These are phyloP conservation scores for Zaprionus lineosus DNA, from an alignment of 2,888 invertebrate genomes.

Conservation along the genomic window DNA sequence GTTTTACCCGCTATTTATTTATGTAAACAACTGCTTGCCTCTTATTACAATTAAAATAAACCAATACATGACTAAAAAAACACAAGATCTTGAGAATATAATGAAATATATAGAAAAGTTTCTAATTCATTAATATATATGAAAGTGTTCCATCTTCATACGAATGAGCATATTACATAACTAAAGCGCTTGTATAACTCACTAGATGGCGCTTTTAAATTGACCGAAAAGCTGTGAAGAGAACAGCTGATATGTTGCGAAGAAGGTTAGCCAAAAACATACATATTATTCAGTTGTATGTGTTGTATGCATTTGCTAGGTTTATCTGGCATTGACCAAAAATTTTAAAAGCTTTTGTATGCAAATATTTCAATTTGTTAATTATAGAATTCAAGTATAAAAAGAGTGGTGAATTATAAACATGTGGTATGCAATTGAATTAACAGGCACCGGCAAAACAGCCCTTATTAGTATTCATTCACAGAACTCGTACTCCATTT, in stretches of 20 bases:
- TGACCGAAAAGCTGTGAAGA: constrained; percentile 20
- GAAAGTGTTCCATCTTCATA: too few relatives aligned
- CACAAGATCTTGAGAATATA: too few relatives aligned
- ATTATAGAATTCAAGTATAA: constrained; percentile 59
- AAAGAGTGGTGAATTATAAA: constrained; percentile 1
- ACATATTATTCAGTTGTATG: not conserved
- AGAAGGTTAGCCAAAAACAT: constrained; percentile 22
- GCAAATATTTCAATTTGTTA: constrained; percentile 30
- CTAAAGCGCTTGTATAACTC: constrained; percentile 43
- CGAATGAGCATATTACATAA: constrained; percentile 52
- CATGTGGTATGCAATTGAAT: constrained; percentile 45
- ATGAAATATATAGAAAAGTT: too few relatives aligned
- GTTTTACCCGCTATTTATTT: not conserved
- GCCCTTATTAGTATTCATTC: too few relatives aligned
- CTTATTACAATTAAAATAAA: too few relatives aligned
- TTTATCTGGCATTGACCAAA: constrained; percentile 39
- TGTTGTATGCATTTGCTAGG: not conserved
- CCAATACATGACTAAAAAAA: too few relatives aligned
- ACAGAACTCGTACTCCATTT: too few relatives aligned
- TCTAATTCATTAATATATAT: too few relatives aligned
- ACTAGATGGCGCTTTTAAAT: constrained; percentile 27
- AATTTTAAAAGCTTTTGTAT: constrained; percentile 25
- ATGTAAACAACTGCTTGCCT: not conserved
- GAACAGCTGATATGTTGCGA: constrained; percentile 11
- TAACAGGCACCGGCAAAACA: constrained; percentile 29